Conservation (phyloP, 2,113 vertebrate genomes). For the Dunckerocampus dactyliophorus region DNA sequence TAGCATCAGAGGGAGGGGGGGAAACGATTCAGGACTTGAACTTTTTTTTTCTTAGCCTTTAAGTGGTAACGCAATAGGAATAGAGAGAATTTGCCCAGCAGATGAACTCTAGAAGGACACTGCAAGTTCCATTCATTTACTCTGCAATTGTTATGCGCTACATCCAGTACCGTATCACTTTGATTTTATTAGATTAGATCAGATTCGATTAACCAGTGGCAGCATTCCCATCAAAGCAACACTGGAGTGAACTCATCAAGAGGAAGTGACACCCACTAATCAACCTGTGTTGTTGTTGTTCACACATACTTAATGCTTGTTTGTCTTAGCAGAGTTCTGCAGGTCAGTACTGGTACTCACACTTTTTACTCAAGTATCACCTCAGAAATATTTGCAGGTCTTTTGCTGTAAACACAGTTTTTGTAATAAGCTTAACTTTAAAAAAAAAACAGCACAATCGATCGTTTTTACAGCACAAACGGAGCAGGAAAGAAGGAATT, state of each 20-base stretch:
- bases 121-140: slow-evolving; percentile 47
- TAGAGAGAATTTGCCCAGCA: slow-evolving; percentile 25
- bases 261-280: background rate
- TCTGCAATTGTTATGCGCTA: slow-evolving; percentile 43
- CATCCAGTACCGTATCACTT: slow-evolving; percentile 27
- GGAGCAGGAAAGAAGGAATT: too few species aligned
- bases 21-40: slow-evolving; percentile 79
- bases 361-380: too few species aligned
- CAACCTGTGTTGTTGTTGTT: background rate
- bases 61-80: slow-evolving; percentile 5
- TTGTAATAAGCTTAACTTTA: too few species aligned
- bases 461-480: too few species aligned
- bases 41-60: slow-evolving; percentile 55
- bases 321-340: background rate
- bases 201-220: slow-evolving; percentile 11
- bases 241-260: background rate
- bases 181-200: slow-evolving; percentile 39
- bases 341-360: too few species aligned
- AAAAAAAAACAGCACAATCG: too few species aligned
- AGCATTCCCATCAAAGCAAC: background rate
- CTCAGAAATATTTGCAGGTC: too few species aligned
- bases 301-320: background rate
- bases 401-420: too few species aligned
- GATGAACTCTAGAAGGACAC: slow-evolving; percentile 46
- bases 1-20: slow-evolving; percentile 41